These are phyloP conservation scores for Acridotheres tristis DNA, from an alignment of 2,797 vertebrate species.

Conservation along the genomic window DNA sequence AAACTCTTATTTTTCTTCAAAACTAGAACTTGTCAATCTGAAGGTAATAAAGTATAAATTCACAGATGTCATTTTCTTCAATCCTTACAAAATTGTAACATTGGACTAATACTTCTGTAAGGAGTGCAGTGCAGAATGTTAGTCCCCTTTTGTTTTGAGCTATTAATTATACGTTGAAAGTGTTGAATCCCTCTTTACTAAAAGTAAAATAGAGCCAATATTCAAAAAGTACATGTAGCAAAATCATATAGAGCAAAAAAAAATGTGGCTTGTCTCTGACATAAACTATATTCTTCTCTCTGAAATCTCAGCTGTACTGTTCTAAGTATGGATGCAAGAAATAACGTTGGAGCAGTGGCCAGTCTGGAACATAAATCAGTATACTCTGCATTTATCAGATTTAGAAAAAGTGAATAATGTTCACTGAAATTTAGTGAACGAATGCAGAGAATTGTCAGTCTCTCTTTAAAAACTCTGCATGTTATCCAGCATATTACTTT, in stretches of 20 bases:
- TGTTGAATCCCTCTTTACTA: not conserved
- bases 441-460: conserved; percentile 29
- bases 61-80: not conserved
- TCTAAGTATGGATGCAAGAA: not conserved
- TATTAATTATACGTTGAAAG: not conserved
- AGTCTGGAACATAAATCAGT: not conserved
- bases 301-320: not conserved
- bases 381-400: not conserved
- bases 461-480: not conserved
- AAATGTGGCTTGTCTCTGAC: not conserved
- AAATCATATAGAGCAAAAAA: not conserved
- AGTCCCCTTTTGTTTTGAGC: not conserved
- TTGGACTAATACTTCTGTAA: not conserved
- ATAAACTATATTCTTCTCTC: not conserved
- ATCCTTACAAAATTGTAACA: not conserved
- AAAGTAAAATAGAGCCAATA: not conserved
- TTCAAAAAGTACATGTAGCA: not conserved
- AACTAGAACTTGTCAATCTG: not conserved
- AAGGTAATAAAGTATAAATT: not conserved
- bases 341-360: not conserved
- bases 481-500: not conserved
- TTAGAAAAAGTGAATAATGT: conserved; percentile 52
- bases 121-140: not conserved
- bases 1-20: not conserved
- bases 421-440: conserved; percentile 41